Evolutionary conservation across 2,888 invertebrate species (phyloP).

Genomic region (Neoascia interrupta): DNA sequence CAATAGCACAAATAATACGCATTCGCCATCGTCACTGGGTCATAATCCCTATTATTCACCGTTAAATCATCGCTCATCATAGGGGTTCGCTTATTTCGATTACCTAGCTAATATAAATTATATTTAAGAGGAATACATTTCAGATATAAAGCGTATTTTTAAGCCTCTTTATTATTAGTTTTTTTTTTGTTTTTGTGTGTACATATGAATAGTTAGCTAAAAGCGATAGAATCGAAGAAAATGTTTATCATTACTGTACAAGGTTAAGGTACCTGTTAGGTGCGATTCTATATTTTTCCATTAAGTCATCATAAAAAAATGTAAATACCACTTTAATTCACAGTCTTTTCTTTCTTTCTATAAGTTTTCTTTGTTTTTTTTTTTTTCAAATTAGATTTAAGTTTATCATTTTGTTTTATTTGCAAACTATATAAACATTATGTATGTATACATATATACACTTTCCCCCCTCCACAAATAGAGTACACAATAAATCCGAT

Average conservation of each 20-base stretch:
- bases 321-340: slow-evolving; percentile 11
- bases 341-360: not conserved
- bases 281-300: slow-evolving; percentile 28
- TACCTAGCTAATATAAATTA: slow-evolving; percentile 76
- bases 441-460: slow-evolving; percentile 42
- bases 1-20: slow-evolving; percentile 66
- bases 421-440: slow-evolving; percentile 53
- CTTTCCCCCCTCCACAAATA: slow-evolving; percentile 48
- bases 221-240: slow-evolving; percentile 33
- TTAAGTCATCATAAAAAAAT: slow-evolving; percentile 48
- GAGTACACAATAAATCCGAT: slow-evolving; percentile 73
- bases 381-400: slow-evolving; percentile 38
- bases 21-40: slow-evolving; percentile 57
- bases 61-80: slow-evolving; percentile 78
- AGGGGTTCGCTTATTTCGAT: slow-evolving; percentile 78
- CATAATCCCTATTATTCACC: slow-evolving; percentile 76
- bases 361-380: slow-evolving; percentile 10
- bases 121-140: slow-evolving; percentile 70
- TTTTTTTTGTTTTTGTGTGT: slow-evolving; percentile 43
- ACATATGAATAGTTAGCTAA: slow-evolving; percentile 58
- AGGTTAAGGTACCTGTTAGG: slow-evolving; percentile 49
- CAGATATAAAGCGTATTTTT: slow-evolving; percentile 66
- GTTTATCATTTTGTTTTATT: slow-evolving; percentile 37
- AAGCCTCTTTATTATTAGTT: no score
- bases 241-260: slow-evolving; percentile 31